A percentile compares a stretch with the other conserved stretches of the same genome.
phyloP scores from a whole-genome alignment of 2,113 vertebrate genomes.

The Phaethornis superciliosus region DNA sequence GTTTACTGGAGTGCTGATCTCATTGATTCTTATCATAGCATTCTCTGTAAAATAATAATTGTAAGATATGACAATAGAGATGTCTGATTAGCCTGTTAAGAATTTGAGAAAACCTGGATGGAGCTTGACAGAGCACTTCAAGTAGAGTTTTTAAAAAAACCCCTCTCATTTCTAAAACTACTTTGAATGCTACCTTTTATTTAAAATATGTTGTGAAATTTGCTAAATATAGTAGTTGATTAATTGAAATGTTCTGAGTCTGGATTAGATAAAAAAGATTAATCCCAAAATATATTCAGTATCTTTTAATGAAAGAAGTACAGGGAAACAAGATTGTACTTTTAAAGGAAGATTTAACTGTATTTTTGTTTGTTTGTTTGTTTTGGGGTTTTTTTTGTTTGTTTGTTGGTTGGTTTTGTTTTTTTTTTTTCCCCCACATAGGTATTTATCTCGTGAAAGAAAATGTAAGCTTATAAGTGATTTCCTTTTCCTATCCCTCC shows the following conservation, averaged over 20 bases:
- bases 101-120: neutral
- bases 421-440: neutral
- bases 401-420: too few relatives aligned
- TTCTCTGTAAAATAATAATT: conserved; percentile 44
- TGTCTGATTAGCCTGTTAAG: neutral
- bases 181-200: neutral
- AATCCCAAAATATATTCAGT: neutral
- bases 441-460: neutral
- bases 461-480: neutral
- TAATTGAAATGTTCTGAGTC: neutral
- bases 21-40: conserved; percentile 42
- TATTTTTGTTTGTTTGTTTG: too few relatives aligned
- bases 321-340: neutral
- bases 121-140: neutral
- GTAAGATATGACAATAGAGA: conserved; percentile 41
- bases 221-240: neutral
- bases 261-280: neutral
- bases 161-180: neutral
- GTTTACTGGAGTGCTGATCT: neutral
- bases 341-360: neutral
- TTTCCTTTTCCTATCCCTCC: neutral
- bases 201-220: neutral
- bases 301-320: neutral
- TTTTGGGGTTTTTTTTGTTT: too few relatives aligned
- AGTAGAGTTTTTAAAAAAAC: neutral